Evolutionary conservation across 2,797 vertebrate species (phyloP), one percentile per base, ranked within the genome.

Genomic region (Cyprinodon diabolis): DNA sequence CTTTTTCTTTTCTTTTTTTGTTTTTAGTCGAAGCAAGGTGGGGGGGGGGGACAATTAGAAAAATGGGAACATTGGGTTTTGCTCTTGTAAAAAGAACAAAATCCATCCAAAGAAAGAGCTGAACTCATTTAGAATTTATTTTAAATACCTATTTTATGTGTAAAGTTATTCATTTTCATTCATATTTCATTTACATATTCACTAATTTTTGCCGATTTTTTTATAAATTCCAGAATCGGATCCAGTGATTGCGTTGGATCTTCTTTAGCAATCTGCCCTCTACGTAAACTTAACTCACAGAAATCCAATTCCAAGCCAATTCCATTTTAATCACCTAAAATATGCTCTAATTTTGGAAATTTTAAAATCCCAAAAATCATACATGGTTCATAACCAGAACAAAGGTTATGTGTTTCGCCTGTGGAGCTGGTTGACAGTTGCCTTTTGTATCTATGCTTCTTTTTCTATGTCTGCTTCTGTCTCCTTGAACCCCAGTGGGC

Each of bases 21-120:
- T 76, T 80, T 78, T 81, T 74, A 86, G 77, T 92, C 79, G 84
- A 94, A 92, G 92, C 91, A 78, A 86, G 81, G 30, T 30, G 30
- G 30, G 30, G 30, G 2, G n/a, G 68, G 74, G 77, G 83, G 82
- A 74, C 71, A 78, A 79, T 79, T 86, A 82, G 73, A 84, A 87
- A 81, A 89, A 87, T 54, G 78, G 75, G 87, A 66, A 80, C 77
- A 66, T 81, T 87, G 82, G 80, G 70, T 40, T 89, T 73, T 87
- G 88, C 79, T 30, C 72, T 62, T 78, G 81, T 74, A 67, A 78
- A 84, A 77, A 52, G 9, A 57, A 6, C 0, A 17, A 68, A 55
- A 60, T 60, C 72, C 58, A 14, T 70, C 35, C 15, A 45, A 75
- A 65, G 6, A 25, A 79, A 77, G 25, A 15, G 43, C 55, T 58